Percentiles rank a stretch among this genome's conserved stretches.
These are phyloP conservation scores for Leucopsar rothschildi DNA, from an alignment of 2,113 vertebrate species.

Conservation along the genomic window DNA sequence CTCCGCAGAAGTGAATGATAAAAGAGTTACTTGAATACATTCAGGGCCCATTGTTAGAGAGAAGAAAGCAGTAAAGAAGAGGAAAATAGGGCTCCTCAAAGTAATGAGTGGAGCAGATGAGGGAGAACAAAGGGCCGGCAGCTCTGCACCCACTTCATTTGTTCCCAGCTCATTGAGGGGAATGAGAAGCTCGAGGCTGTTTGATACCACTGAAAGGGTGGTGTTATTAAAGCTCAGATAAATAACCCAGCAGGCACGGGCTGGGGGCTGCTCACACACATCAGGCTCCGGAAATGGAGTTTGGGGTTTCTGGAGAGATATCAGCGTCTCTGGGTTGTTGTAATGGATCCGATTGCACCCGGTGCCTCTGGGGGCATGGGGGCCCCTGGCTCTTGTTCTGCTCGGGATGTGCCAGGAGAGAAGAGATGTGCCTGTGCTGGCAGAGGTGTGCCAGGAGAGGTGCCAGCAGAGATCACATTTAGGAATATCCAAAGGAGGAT, in stretches of 20 bases:
- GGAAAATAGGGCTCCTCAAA: slow-evolving; percentile 40
- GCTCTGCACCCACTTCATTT: slow-evolving; percentile 15
- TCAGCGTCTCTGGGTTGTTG: background rate
- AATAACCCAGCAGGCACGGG: background rate
- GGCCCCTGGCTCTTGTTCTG: fast-evolving
- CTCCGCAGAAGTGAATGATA: slow-evolving; percentile 12
- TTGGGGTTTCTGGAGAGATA: background rate
- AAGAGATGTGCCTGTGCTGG: background rate
- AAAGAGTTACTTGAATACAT: slow-evolving; percentile 40
- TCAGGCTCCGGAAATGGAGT: background rate
- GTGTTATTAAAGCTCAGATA: background rate
- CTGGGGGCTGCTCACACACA: background rate
- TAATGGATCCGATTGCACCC: fast-evolving
- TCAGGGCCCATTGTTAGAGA: slow-evolving; percentile 27
- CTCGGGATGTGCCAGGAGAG: background rate
- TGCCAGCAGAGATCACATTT: background rate
- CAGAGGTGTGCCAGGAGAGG: background rate
- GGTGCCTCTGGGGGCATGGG: fast-evolving
- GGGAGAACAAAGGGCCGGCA: slow-evolving; percentile 36
- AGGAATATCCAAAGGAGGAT: background rate
- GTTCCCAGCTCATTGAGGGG: slow-evolving; percentile 1
- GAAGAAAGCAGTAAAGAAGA: slow-evolving; percentile 39
- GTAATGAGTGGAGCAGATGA: slow-evolving; percentile 46
- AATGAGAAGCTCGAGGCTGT: background rate
- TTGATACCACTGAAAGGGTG: background rate